Evolutionary conservation across 2,797 vertebrate species (phyloP).

Genomic region (Arnoldichthys spilopterus): DNA sequence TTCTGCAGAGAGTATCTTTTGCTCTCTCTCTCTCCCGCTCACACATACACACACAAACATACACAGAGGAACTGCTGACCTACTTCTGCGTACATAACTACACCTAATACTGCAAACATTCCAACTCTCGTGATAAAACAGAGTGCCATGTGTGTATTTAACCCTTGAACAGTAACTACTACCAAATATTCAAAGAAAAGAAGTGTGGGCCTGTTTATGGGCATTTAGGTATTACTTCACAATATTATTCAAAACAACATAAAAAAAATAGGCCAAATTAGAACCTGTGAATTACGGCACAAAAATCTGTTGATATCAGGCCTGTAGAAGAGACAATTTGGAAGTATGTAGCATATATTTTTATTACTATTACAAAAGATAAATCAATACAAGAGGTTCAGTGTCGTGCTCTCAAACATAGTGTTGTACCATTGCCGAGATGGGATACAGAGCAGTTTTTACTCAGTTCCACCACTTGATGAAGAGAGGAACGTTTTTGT

Average conservation of each 20-base stretch:
- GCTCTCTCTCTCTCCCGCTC: too few relatives aligned
- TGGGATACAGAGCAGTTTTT: background rate
- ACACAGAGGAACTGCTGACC: conserved; percentile 38
- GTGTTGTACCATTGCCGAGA: background rate
- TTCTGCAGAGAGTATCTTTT: background rate
- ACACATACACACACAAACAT: background rate
- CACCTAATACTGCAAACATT: background rate
- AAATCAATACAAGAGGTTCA: background rate
- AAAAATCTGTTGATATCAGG: background rate
- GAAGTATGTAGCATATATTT: too few relatives aligned
- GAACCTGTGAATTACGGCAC: too few relatives aligned
- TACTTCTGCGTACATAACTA: conserved; percentile 20
- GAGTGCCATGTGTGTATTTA: background rate
- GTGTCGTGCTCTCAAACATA: background rate
- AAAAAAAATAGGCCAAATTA: too few relatives aligned
- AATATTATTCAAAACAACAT: too few relatives aligned
- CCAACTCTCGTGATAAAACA: background rate
- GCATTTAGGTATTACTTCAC: too few relatives aligned
- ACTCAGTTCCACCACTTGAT: background rate
- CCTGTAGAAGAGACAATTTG: background rate
- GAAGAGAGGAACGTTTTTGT: background rate
- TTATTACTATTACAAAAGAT: too few relatives aligned
- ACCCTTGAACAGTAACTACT: too few relatives aligned
- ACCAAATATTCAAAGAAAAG: too few relatives aligned
- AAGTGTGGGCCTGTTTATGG: too few relatives aligned